Percentiles rank a stretch among this genome's conserved stretches.
Evolutionary conservation across 2,113 vertebrate species (phyloP).

Genomic region (Cairina moschata): DNA sequence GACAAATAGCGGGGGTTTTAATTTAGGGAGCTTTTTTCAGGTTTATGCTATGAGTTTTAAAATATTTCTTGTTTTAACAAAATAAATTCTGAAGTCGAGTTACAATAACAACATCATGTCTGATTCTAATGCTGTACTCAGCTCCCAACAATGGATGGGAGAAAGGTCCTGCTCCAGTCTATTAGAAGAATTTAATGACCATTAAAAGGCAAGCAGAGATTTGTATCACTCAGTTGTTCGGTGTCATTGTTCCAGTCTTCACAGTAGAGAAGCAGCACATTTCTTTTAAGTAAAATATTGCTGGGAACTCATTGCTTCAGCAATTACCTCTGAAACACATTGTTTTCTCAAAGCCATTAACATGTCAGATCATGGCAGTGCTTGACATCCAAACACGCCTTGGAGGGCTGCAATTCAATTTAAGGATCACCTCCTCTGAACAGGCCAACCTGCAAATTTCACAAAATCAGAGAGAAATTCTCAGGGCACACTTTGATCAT

Average conservation of each 20-base stretch:
- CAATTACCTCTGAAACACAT: conserved; percentile 83
- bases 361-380: conserved; percentile 82
- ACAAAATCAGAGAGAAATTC: conserved; percentile 75
- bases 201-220: conserved; percentile 40
- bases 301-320: conserved; percentile 80
- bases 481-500: conserved; percentile 82
- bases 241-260: conserved; percentile 3
- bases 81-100: neutral
- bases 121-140: neutral
- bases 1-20: neutral
- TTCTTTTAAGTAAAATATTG: conserved; percentile 79
- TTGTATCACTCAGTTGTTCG: conserved; percentile 21
- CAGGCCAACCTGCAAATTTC: conserved; percentile 78
- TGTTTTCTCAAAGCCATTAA: conserved; percentile 83
- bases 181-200: conserved; percentile 17
- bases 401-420: conserved; percentile 83
- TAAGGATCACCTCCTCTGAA: conserved; percentile 78
- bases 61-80: neutral
- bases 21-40: neutral
- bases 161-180: neutral
- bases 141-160: neutral
- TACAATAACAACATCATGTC: neutral
- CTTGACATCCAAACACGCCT: conserved; percentile 83
- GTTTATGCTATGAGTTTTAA: neutral
- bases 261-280: conserved; percentile 36